phyloP scores from a whole-genome alignment of 2,113 vertebrate species.

The Anseranas semipalmata region DNA sequence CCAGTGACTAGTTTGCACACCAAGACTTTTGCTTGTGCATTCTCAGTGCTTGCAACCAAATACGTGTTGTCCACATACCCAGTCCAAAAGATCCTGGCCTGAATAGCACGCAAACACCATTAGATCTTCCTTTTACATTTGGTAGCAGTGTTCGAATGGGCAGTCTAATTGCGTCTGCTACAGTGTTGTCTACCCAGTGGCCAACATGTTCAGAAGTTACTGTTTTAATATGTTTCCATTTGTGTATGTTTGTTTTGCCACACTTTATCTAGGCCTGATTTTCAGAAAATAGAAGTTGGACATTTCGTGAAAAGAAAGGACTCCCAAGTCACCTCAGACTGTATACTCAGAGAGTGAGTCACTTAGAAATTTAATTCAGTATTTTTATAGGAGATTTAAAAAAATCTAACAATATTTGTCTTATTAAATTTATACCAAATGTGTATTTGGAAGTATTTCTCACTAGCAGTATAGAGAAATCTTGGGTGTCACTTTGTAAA shows the following conservation, averaged over 20 bases:
- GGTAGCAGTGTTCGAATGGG: rapidly evolving
- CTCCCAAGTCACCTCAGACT: background rate
- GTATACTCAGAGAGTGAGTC: background rate
- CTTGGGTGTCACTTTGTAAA: conserved; percentile 25
- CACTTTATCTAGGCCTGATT: background rate
- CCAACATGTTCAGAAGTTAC: background rate
- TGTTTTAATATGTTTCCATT: background rate
- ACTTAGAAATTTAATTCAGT: background rate
- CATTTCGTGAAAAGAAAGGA: background rate
- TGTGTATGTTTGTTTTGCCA: background rate
- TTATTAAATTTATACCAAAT: conserved; percentile 54
- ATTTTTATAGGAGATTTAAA: background rate
- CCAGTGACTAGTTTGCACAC: background rate
- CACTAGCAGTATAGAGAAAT: conserved; percentile 2
- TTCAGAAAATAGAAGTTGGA: background rate
- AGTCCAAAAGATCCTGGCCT: background rate
- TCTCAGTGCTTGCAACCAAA: background rate
- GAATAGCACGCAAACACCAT: background rate
- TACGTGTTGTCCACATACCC: rapidly evolving
- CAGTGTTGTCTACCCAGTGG: background rate
- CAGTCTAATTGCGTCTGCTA: background rate
- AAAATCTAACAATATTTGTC: conserved; percentile 24
- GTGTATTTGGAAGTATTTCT: conserved; percentile 55
- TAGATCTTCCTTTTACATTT: background rate
- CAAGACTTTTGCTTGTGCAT: background rate